A percentile compares a stretch with the other conserved stretches of the same genome.
phyloP scores from a whole-genome alignment of 1,140 invertebrate genomes.

The Sycobia sp. region DNA sequence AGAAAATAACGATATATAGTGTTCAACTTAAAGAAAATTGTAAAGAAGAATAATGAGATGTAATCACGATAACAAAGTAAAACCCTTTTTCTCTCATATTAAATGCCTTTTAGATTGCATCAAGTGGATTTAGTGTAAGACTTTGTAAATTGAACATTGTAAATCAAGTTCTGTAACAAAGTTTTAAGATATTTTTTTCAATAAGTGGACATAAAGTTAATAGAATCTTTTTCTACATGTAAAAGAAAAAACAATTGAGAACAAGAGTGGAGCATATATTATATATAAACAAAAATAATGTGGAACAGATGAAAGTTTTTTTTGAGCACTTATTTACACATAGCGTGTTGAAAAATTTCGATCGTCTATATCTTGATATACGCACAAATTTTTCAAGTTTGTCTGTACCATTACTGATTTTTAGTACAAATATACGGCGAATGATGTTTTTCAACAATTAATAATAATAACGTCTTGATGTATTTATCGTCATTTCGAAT shows the following conservation, averaged over 20 bases:
- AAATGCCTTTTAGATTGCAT: conserved; percentile 2
- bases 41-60: not conserved
- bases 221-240: conserved; percentile 1
- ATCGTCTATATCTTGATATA: conserved; percentile 15
- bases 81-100: not conserved
- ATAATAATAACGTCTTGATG: conserved; percentile 14
- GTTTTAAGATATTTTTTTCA: conserved; percentile 4
- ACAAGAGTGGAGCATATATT: too few relatives aligned
- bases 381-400: conserved; percentile 19
- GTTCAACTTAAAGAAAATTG: conserved; percentile 5
- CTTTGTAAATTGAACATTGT: conserved; percentile 23
- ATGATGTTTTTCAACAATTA: conserved; percentile 4
- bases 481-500: conserved; percentile 17
- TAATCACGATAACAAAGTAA: not conserved
- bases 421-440: not conserved
- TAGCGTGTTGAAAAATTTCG: conserved; percentile 3
- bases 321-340: not conserved
- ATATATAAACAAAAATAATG: not conserved
- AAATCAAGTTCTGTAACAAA: conserved; percentile 12
- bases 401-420: conserved; percentile 13
- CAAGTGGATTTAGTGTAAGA: conserved; percentile 6
- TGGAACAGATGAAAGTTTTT: conserved; percentile 4
- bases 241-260: too few relatives aligned
- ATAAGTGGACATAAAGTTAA: not conserved
- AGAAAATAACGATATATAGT: not conserved